Evolutionary conservation across 2,113 vertebrate species (phyloP).

Genomic region (Ictidomys tridecemlineatus): DNA sequence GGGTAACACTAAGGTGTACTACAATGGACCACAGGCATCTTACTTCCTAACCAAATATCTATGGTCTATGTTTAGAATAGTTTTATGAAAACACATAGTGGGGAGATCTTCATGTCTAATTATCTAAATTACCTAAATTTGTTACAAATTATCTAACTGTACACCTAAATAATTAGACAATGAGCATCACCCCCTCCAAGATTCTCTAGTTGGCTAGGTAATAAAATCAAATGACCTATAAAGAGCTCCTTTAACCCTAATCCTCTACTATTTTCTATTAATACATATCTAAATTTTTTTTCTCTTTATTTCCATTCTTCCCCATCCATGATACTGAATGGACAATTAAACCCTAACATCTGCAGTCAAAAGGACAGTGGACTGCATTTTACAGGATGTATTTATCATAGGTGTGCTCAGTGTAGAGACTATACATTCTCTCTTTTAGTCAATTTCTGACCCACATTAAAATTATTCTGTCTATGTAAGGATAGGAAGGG

Average conservation of each 20-base stretch:
- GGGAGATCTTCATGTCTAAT: not conserved
- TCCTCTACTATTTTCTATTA: slow-evolving; percentile 48
- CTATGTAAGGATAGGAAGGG: not conserved
- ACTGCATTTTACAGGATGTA: not conserved
- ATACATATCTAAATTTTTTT: not conserved
- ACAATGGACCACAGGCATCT: not conserved
- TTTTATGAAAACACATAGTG: slow-evolving; percentile 54
- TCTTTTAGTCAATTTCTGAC: slow-evolving; percentile 48
- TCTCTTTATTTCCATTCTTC: slow-evolving; percentile 34
- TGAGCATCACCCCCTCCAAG: not conserved
- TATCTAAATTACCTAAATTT: not conserved
- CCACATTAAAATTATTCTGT: slow-evolving; percentile 55
- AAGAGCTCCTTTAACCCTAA: slow-evolving; percentile 55
- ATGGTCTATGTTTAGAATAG: not conserved
- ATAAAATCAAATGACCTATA: slow-evolving; percentile 38
- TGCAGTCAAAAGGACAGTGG: slow-evolving; percentile 6
- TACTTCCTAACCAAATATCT: not conserved
- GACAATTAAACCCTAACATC: slow-evolving; percentile 40
- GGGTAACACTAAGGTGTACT: not conserved
- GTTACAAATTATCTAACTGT: slow-evolving; percentile 37
- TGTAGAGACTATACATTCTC: not conserved
- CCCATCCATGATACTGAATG: not conserved
- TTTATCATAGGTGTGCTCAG: slow-evolving; percentile 27
- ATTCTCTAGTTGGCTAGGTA: slow-evolving; percentile 22
- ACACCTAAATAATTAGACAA: slow-evolving; percentile 46